These are phyloP conservation scores for Erpetoichthys calabaricus DNA, from an alignment of 2,797 vertebrate genomes.

Conservation along the genomic window DNA sequence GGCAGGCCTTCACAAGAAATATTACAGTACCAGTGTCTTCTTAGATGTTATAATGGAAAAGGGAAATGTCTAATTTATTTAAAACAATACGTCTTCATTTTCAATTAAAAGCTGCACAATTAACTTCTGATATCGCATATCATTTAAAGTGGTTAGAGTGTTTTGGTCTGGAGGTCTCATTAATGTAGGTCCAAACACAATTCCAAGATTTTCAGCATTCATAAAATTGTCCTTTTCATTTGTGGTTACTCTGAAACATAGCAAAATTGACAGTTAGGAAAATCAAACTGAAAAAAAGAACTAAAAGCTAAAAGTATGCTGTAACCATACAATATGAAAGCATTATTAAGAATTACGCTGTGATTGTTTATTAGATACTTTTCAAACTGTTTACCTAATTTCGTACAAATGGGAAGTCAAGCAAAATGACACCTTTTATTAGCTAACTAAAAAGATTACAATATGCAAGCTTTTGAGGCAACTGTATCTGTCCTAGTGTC, in stretches of 20 bases:
- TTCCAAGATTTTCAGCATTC: slow-evolving; percentile 92
- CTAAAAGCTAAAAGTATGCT: background rate
- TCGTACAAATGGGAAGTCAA: too few relatives aligned
- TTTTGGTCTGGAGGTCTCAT: slow-evolving; percentile 92
- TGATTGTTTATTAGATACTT: too few relatives aligned
- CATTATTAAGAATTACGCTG: too few relatives aligned
- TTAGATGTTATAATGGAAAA: slow-evolving; percentile 30
- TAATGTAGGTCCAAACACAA: slow-evolving; percentile 91
- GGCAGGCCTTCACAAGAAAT: slow-evolving; percentile 21
- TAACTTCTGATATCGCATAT: slow-evolving; percentile 94
- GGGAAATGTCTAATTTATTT: slow-evolving; percentile 31
- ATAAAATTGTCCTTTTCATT: slow-evolving; percentile 94
- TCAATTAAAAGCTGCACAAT: slow-evolving; percentile 92
- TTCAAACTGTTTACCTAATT: too few relatives aligned
- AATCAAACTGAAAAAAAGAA: background rate
- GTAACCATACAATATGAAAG: too few relatives aligned
- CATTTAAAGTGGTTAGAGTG: slow-evolving; percentile 82
- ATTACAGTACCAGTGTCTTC: slow-evolving; percentile 6
- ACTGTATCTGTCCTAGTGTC: too few relatives aligned
- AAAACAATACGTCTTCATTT: slow-evolving; percentile 97
- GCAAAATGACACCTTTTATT: too few relatives aligned
- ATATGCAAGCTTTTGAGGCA: too few relatives aligned
- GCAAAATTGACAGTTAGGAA: background rate
- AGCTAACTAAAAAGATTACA: too few relatives aligned
- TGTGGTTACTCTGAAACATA: slow-evolving; percentile 68